Percentiles rank a stretch among this genome's conserved stretches.
Evolutionary conservation across 1,140 invertebrate species (phyloP).

Genomic region (Bombus ignitus): DNA sequence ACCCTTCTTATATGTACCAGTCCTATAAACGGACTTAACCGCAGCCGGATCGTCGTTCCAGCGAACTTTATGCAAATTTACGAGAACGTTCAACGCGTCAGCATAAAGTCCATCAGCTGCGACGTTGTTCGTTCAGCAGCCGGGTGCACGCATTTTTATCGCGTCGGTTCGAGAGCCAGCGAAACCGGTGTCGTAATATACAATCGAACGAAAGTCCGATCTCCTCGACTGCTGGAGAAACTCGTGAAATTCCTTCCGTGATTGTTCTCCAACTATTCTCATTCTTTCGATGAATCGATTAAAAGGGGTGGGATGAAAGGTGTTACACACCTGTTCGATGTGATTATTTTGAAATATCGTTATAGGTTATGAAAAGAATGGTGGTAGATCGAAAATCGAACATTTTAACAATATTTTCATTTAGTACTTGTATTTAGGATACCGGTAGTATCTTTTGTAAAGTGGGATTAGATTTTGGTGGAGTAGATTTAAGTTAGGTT

Average conservation of each 20-base stretch:
- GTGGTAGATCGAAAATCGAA: not conserved
- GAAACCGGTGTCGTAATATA: constrained; percentile 34
- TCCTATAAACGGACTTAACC: constrained; percentile 21
- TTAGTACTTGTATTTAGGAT: not conserved
- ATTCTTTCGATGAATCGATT: not conserved
- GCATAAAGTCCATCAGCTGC: constrained; percentile 43
- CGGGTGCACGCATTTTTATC: constrained; percentile 52
- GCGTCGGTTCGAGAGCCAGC: constrained; percentile 6
- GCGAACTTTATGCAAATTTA: constrained; percentile 34
- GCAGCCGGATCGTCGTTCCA: not conserved
- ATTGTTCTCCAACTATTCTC: not conserved
- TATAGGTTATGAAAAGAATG: not conserved
- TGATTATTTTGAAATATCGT: not conserved
- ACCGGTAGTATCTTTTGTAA: no score
- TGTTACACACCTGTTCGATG: not conserved
- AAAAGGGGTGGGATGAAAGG: no score
- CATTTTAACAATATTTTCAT: not conserved
- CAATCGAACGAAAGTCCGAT: constrained; percentile 18
- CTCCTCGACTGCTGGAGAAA: not conserved
- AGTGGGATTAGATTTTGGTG: not conserved
- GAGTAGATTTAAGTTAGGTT: not conserved
- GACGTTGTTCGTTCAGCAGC: constrained; percentile 43
- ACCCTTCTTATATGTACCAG: constrained; percentile 9
- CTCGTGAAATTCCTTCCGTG: constrained; percentile 9
- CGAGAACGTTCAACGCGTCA: constrained; percentile 23